Evolutionary conservation across 1,140 invertebrate genomes (phyloP), one percentile per base, ranked within the genome.

Genomic region (Drosophila navojoa): DNA sequence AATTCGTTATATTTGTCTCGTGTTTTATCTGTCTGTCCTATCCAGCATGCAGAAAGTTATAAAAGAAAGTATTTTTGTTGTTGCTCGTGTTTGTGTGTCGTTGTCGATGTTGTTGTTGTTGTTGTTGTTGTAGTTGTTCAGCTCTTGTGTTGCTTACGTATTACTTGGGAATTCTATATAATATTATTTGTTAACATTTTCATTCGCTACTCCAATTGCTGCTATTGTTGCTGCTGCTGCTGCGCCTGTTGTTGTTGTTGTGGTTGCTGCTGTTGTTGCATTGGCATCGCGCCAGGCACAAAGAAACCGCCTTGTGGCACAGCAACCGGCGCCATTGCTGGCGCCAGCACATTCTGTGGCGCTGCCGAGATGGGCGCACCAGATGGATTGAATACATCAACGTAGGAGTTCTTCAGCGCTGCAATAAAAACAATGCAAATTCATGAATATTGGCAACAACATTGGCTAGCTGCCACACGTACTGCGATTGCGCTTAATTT

Each of bases 381-480:
- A 71, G 93, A 93, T 25, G 95, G 95, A 93, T 96, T 97, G 92
- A 97, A 95, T 32, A 98, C 96, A 92, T 98, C 96, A 57, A 98
- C 96, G 92, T 98, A 98, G 55, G 95, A 95, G 87, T 95, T 95
- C 92, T 96, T 95, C 74, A 96, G 93, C 82, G 95, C 96, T 96
- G 90, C 25, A 90, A 25, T 27, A 38, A 2, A 25, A 27, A 22
- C 1, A 4, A 7, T n/a, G 15, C 1, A 29, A 4, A 16, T 16
- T 0, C 27, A 29, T 29, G 7, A 9, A 57, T n/a, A 40, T 40
- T 16, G 25, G 35, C 35, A 25, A n/a, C 3, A 27, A 54, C 40
- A 35, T 13, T 19, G 13, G 0, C 29, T 35, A 42, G 45, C 35
- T 38, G 35, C 35, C 11, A 4, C 2, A 90, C 95, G 95, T 93